Base-by-base conservation (phyloP, 2,113 vertebrate genomes). In the Lipophrys pholis region DNA sequence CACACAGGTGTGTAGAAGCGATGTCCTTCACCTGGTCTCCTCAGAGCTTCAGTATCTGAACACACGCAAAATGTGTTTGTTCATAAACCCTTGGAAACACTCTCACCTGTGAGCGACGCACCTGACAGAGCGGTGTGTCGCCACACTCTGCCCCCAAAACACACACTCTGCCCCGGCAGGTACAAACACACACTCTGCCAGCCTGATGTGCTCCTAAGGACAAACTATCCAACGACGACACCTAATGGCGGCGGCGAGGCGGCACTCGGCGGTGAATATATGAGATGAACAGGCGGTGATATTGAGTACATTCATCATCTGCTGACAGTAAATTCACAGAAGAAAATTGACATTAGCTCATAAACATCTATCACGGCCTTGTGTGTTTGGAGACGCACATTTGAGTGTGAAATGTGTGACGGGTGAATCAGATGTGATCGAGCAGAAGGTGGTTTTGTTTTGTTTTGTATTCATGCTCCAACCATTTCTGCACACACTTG, bases 271-370 rank as follows among this genome's bases (percentile, higher is more conserved):
- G 35, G 74, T 78, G 73, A 81, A 91, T 72, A 68, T 74, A 86
- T 80, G 88, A 88, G 86, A 87, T 81, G 82, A 87, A 90, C 85
- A 92, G 82, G 57, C 82, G 58, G 78, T 15, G 83, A 88, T 92
- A 91, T 92, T 92, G 89, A 86, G 79, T 70, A 70, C 91, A 90
- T 92, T 82, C 80, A 92, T 92, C 89, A 90, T 77, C 69, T 42
- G 1, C 64, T 86, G 91, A 92, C 89, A 87, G 83, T 84, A 86
- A 83, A 89, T 89, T 85, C 87, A 72, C 83, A 65, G 76, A 69
- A 83, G 87, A 87, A 88, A 91, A 87, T 85, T 90, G 82, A 89
- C 87, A 86, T 81, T 73, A 75, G 80, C 87, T 88, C 86, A 83
- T 87, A 88, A 88, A 81, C 89, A 91, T 87, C 87, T 84, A 88